Base-by-base conservation (phyloP, 1,140 invertebrate genomes). In the Druon quercuslanigerum region DNA sequence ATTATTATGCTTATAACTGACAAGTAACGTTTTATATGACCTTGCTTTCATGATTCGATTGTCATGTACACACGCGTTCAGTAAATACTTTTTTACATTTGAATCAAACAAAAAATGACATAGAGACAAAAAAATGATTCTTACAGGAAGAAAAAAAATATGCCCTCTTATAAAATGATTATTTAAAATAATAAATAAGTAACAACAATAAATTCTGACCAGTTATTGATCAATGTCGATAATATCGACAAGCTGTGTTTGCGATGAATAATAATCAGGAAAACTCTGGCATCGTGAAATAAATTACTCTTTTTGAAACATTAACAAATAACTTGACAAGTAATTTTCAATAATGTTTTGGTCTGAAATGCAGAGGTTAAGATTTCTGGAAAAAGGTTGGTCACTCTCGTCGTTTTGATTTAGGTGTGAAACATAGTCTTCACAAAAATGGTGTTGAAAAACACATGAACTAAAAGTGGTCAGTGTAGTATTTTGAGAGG, bases 361-460 rank as follows among this genome's bases (percentile, higher is more conserved):
- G 14, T 60, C 25, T 60, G 19, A 25, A 66, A 25, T 66, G 13
- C 20, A 60, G 14, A 60, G 56, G 56, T 60, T 19, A 66, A 9
- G 16, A 66, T 14, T 66, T 66, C 3, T 33, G 25, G 25, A 33
- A 33, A 33, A 33, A 33, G 20, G 20, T 25, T 25, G 20, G 20
- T 25, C 20, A 25, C 5, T 33, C 25, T 66, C 3, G 11, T 5
- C 40, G 20, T 25, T 66, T 66, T 40, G 40, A 16, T 16, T 14
- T 5, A 66, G 40, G 57, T 66, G 57, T 66, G 20, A 66, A 66
- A 66, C 57, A 66, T 66, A 16, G 20, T 66, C 12, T n/a, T 56
- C 19, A 12, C 25, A 66, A 33, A 66, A 66, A 66, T 3, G 25
- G 6, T n/a, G 54, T 16, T 25, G 20, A 16, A 33, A 66, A 66